phyloP scores from a whole-genome alignment of 2,113 vertebrate genomes.

The Prochilodus magdalenae region DNA sequence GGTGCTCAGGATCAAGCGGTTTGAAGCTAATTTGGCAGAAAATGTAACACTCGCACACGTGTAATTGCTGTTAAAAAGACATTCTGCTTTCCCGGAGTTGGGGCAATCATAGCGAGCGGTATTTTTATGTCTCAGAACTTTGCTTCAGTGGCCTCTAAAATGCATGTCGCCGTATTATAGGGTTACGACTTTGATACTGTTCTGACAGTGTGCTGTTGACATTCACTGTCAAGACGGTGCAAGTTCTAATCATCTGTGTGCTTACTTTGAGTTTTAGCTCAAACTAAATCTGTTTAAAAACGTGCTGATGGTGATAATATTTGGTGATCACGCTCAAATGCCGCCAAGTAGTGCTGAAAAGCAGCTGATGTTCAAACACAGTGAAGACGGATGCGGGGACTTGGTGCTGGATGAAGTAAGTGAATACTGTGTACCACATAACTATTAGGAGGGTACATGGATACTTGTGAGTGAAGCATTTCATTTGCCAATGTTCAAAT shows the following conservation, averaged over 20 bases:
- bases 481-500: no score
- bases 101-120: slow-evolving; percentile 19
- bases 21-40: slow-evolving; percentile 82
- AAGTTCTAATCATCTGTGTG: neutral
- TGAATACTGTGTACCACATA: no score
- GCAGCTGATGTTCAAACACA: neutral
- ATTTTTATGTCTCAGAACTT: slow-evolving; percentile 53
- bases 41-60: slow-evolving; percentile 73
- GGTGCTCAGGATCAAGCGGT: slow-evolving; percentile 77
- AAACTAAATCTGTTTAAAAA: neutral
- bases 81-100: slow-evolving; percentile 55
- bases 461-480: no score
- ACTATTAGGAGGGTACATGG: no score
- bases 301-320: no score
- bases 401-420: neutral
- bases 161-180: neutral
- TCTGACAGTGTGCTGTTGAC: slow-evolving; percentile 3
- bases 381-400: neutral
- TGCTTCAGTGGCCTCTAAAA: slow-evolving; percentile 30
- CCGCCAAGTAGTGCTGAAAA: neutral
- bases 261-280: neutral
- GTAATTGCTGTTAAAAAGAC: slow-evolving; percentile 78
- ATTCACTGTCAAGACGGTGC: slow-evolving; percentile 16
- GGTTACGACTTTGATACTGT: slow-evolving; percentile 24
- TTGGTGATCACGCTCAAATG: neutral